Conservation (phyloP, 1,140 invertebrate species). For the Camponotus floridanus region DNA sequence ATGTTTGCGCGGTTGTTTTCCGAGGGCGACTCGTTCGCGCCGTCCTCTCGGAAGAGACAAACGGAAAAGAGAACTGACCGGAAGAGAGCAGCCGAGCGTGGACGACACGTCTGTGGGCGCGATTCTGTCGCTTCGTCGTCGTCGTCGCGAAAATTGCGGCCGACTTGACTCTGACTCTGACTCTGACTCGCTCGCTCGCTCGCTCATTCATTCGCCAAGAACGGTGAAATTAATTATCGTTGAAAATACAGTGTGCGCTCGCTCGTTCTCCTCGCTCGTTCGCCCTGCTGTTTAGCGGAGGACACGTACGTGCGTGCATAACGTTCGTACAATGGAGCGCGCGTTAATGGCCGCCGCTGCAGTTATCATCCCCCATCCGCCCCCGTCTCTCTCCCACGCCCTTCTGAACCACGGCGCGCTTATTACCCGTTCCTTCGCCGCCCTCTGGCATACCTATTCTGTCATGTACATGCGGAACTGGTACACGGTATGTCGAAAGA, state of each 20-base stretch:
- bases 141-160: conserved; percentile 20
- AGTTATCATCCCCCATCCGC: conserved; percentile 49
- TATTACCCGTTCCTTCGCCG: conserved; percentile 51
- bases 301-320: conserved; percentile 63
- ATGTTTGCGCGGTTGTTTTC: neutral
- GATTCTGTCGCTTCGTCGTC: conserved; percentile 20
- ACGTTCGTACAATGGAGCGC: conserved; percentile 60
- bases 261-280: conserved; percentile 37
- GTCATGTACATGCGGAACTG: conserved; percentile 48
- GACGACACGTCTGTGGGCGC: neutral
- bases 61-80: neutral
- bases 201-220: conserved; percentile 30
- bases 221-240: conserved; percentile 62
- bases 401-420: conserved; percentile 28
- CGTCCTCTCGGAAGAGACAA: neutral
- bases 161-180: too few relatives aligned
- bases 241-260: conserved; percentile 52
- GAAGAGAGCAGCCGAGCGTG: neutral
- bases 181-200: conserved; percentile 13
- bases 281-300: conserved; percentile 44
- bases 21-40: neutral
- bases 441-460: conserved; percentile 44
- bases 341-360: conserved; percentile 60
- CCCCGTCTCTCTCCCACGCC: neutral
- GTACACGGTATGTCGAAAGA: conserved; percentile 44